phyloP scores from a whole-genome alignment of 2,888 invertebrate genomes.

The Polydrusus tereticollis region DNA sequence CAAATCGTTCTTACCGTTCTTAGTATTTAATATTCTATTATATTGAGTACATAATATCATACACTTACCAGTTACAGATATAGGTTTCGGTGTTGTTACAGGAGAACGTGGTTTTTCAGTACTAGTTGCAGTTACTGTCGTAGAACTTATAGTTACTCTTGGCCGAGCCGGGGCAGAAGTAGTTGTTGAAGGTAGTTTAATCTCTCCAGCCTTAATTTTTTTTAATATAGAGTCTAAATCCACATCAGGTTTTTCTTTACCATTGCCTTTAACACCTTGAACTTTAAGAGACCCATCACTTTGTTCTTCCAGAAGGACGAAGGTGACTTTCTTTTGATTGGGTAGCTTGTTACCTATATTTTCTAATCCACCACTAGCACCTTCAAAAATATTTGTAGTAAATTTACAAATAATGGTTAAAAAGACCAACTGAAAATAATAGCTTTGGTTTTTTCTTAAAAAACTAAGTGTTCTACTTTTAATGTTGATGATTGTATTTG shows the following conservation, averaged over 20 bases:
- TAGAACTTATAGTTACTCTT: neutral
- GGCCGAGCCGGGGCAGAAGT: conserved; percentile 51
- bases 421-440: no score
- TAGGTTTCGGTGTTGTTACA: conserved; percentile 46
- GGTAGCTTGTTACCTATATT: conserved; percentile 75
- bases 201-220: conserved; percentile 84
- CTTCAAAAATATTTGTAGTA: conserved; percentile 51
- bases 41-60: no score
- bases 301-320: conserved; percentile 88
- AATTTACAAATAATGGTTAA: no score
- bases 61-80: conserved; percentile 43
- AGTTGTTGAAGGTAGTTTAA: conserved; percentile 75
- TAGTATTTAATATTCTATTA: no score
- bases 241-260: conserved; percentile 77
- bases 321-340: conserved; percentile 85
- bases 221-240: conserved; percentile 86
- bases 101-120: conserved; percentile 30
- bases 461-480: no score
- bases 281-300: conserved; percentile 88
- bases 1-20: no score
- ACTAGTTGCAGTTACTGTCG: conserved; percentile 10
- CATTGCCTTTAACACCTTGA: conserved; percentile 85
- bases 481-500: no score
- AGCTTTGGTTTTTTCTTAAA: no score
- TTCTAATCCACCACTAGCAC: conserved; percentile 80